Percentiles rank a stretch among this genome's conserved stretches.
Conservation (phyloP, 2,888 invertebrate species). For the Heliconius erato region DNA sequence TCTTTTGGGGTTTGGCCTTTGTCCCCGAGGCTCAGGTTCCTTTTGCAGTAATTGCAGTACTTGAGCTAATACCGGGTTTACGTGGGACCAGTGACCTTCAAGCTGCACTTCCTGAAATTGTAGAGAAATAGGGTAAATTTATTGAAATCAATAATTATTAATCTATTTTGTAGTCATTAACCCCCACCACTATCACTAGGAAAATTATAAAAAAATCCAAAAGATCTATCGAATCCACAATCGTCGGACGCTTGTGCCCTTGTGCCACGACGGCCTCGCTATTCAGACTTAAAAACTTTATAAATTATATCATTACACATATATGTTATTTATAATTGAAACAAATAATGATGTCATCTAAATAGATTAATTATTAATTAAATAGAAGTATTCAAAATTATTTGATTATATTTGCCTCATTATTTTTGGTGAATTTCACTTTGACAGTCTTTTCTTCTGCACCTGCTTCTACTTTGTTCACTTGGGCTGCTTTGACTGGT, state of each 20-base stretch:
- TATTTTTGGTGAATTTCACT: slow-evolving; percentile 71
- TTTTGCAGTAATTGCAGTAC: slow-evolving; percentile 70
- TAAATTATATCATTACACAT: too few relatives aligned
- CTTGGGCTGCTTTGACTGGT: not conserved
- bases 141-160: not conserved
- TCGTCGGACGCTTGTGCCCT: too few relatives aligned
- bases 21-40: slow-evolving; percentile 46
- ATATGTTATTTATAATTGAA: too few relatives aligned
- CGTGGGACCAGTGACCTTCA: slow-evolving; percentile 73
- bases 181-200: too few relatives aligned
- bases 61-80: slow-evolving; percentile 70
- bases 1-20: not conserved
- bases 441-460: slow-evolving; percentile 61
- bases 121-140: not conserved
- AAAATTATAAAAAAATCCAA: too few relatives aligned
- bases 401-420: slow-evolving; percentile 62
- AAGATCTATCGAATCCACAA: too few relatives aligned
- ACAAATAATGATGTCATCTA: too few relatives aligned
- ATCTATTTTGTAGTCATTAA: too few relatives aligned
- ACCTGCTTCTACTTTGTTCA: not conserved
- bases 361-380: too few relatives aligned
- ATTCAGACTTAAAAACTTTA: too few relatives aligned
- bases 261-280: too few relatives aligned
- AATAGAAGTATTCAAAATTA: too few relatives aligned
- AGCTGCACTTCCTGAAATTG: slow-evolving; percentile 68